A percentile compares a stretch with the other conserved stretches of the same genome.
Evolutionary conservation across 2,888 invertebrate species (phyloP).

Genomic region (Synanthedon vespiformis): DNA sequence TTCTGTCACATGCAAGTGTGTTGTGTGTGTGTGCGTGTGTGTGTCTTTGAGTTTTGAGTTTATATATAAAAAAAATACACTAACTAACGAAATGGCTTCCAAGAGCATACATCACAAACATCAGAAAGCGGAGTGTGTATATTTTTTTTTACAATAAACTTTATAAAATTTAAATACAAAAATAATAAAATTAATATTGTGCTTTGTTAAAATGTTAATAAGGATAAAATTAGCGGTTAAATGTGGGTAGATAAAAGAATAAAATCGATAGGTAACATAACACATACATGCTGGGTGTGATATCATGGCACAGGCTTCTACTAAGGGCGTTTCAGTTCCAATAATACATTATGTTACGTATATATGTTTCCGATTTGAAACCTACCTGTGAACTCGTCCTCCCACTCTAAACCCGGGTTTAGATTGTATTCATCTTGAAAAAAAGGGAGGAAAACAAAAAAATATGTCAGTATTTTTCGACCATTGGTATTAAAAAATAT

Average conservation of each 20-base stretch:
- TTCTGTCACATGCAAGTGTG: slow-evolving; percentile 55
- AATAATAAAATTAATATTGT: slow-evolving; percentile 16
- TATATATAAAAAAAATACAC: too few relatives aligned
- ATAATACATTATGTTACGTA: slow-evolving; percentile 34
- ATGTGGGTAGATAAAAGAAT: slow-evolving; percentile 22
- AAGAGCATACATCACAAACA: slow-evolving; percentile 9
- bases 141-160: background rate
- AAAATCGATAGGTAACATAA: slow-evolving; percentile 29
- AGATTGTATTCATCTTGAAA: slow-evolving; percentile 99
- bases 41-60: background rate
- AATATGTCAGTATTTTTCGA: slow-evolving; percentile 69
- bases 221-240: slow-evolving; percentile 47
- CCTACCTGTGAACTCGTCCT: slow-evolving; percentile 99
- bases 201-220: slow-evolving; percentile 34
- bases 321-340: slow-evolving; percentile 56
- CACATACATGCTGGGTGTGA: slow-evolving; percentile 60
- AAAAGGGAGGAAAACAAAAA: slow-evolving; percentile 72
- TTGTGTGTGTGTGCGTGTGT: background rate
- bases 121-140: slow-evolving; percentile 6
- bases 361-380: slow-evolving; percentile 69
- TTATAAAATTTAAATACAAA: slow-evolving; percentile 1
- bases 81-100: slow-evolving; percentile 4
- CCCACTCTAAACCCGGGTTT: slow-evolving; percentile 99
- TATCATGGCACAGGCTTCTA: slow-evolving; percentile 58
- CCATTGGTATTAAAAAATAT: slow-evolving; percentile 36